phyloP scores from a whole-genome alignment of 1,140 invertebrate species.

The Euura lappo region DNA sequence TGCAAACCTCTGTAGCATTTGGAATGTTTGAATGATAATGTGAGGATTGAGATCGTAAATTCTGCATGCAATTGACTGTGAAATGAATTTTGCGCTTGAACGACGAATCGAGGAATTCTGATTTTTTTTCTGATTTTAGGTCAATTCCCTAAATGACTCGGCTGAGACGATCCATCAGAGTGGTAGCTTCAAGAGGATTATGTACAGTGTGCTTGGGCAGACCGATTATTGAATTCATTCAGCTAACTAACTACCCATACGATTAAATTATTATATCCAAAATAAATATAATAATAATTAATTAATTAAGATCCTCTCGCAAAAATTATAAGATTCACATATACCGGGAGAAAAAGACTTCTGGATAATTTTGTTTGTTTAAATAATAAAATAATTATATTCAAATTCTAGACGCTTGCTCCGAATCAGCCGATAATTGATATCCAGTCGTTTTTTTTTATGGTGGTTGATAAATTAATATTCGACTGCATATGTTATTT shows the following conservation, averaged over 20 bases:
- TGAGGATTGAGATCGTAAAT: no score
- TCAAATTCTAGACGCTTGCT: background rate
- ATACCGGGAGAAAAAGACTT: no score
- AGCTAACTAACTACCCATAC: slow-evolving; percentile 37
- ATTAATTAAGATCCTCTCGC: background rate
- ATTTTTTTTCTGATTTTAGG: slow-evolving; percentile 42
- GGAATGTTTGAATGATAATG: no score
- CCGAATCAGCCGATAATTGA: background rate
- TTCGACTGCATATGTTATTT: background rate
- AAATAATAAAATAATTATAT: background rate
- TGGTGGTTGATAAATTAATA: background rate
- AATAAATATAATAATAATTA: background rate
- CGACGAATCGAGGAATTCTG: no score
- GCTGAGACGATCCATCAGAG: slow-evolving; percentile 87
- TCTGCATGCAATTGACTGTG: no score
- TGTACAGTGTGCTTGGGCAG: slow-evolving; percentile 86
- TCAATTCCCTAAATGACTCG: slow-evolving; percentile 65
- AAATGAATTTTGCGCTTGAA: no score
- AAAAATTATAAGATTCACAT: background rate
- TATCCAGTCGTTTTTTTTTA: background rate
- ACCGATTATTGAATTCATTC: slow-evolving; percentile 67
- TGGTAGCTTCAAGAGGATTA: slow-evolving; percentile 88
- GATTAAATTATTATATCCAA: slow-evolving; percentile 16
- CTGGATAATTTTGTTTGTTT: background rate
- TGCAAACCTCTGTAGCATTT: no score